Evolutionary conservation across 2,888 invertebrate species (phyloP).

Genomic region (Tipula unca): DNA sequence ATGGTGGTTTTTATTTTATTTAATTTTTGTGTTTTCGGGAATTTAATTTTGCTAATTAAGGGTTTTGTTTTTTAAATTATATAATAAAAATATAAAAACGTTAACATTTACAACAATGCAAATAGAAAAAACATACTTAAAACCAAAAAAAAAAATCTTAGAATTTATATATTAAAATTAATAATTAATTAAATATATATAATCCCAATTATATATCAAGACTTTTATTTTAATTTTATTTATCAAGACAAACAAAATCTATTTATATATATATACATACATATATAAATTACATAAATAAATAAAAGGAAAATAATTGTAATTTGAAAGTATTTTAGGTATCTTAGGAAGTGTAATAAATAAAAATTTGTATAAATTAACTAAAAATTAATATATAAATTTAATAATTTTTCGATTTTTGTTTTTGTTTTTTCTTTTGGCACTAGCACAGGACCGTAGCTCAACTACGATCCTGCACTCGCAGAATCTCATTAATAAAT

Average conservation of each 20-base stretch:
- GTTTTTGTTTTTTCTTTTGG: background rate
- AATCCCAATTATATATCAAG: background rate
- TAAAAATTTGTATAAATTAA: background rate
- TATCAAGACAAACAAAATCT: background rate
- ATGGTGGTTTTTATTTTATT: background rate
- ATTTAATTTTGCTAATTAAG: background rate
- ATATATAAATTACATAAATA: background rate
- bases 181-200: background rate
- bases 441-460: background rate
- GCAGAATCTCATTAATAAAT: background rate
- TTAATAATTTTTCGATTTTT: background rate
- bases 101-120: conserved; percentile 14
- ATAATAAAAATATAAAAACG: background rate
- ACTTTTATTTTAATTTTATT: background rate
- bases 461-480: background rate
- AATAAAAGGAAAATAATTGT: background rate
- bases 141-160: background rate
- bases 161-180: background rate
- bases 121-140: conserved; percentile 2
- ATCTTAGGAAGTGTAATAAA: background rate
- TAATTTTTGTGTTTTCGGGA: background rate
- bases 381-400: background rate
- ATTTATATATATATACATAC: background rate
- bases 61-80: background rate
- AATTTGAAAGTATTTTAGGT: background rate